Conservation (phyloP, 92 coral and sea anemone species). For the Pocillopora grandis region DNA sequence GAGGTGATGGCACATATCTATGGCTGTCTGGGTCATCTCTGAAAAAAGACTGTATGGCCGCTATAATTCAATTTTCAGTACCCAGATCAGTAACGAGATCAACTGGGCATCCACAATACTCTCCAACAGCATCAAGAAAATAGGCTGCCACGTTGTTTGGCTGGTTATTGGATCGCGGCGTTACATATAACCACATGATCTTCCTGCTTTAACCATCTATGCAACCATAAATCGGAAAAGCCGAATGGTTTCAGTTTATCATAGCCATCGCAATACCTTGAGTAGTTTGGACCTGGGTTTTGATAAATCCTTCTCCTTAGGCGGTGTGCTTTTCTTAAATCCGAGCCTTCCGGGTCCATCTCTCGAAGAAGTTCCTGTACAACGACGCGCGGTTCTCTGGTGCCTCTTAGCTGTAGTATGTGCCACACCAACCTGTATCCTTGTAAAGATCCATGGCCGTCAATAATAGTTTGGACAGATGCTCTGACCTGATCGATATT, state of each 20-base stretch:
- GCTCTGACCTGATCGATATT: constrained; percentile 30
- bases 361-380: constrained; percentile 20
- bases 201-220: constrained; percentile 55
- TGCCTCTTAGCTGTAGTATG: constrained; percentile 17
- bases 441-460: constrained; percentile 41
- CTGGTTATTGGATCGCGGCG: constrained; percentile 24
- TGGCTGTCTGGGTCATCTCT: too few species aligned
- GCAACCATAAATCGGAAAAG: constrained; percentile 29
- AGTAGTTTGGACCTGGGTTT: constrained; percentile 40
- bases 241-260: constrained; percentile 5
- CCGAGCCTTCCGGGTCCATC: constrained; percentile 35
- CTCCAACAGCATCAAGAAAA: constrained; percentile 34
- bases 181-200: constrained; percentile 42
- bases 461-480: constrained; percentile 5
- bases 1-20: too few species aligned
- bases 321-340: constrained; percentile 1
- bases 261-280: constrained; percentile 31
- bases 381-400: constrained; percentile 18
- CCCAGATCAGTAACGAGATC: too few species aligned
- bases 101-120: constrained; percentile 6
- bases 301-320: constrained; percentile 4
- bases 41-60: too few species aligned
- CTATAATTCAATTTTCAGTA: too few species aligned
- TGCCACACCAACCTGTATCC: constrained; percentile 49
- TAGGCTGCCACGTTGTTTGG: constrained; percentile 1